phyloP scores from a whole-genome alignment of 2,888 invertebrate species.

The Conchocele bisecta region DNA sequence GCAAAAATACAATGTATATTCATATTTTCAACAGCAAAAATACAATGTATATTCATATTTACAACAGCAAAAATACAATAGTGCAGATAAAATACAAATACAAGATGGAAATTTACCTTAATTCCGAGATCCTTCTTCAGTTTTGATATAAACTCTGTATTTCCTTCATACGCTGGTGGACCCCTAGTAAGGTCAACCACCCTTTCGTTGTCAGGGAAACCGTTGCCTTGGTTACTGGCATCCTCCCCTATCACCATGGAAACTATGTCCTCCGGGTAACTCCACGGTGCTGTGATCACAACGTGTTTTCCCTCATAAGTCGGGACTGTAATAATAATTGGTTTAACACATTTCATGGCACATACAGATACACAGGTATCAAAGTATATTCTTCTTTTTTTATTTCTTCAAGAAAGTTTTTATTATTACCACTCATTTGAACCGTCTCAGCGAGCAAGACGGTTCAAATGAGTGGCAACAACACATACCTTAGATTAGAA shows the following conservation, averaged over 20 bases:
- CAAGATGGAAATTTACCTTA: constrained; percentile 57
- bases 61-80: too few relatives aligned
- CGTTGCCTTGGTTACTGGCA: constrained; percentile 38
- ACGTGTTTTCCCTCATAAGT: constrained; percentile 92
- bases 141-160: constrained; percentile 62
- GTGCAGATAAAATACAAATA: too few relatives aligned
- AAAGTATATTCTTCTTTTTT: not conserved
- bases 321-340: constrained; percentile 86
- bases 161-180: constrained; percentile 75
- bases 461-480: too few relatives aligned
- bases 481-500: too few relatives aligned
- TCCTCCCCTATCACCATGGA: constrained; percentile 68
- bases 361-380: not conserved
- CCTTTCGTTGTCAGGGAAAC: constrained; percentile 67
- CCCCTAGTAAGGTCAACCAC: constrained; percentile 78
- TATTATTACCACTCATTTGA: too few relatives aligned
- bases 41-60: too few relatives aligned
- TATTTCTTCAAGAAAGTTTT: too few relatives aligned
- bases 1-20: too few relatives aligned
- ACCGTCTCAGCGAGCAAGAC: too few relatives aligned
- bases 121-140: constrained; percentile 69
- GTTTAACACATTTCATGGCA: not conserved
- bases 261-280: constrained; percentile 85
- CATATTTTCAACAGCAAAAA: too few relatives aligned
- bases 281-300: constrained; percentile 92